A percentile compares a stretch with the other conserved stretches of the same genome.
These are phyloP conservation scores for Oriolus oriolus DNA, from an alignment of 2,113 vertebrate species.

Conservation along the genomic window DNA sequence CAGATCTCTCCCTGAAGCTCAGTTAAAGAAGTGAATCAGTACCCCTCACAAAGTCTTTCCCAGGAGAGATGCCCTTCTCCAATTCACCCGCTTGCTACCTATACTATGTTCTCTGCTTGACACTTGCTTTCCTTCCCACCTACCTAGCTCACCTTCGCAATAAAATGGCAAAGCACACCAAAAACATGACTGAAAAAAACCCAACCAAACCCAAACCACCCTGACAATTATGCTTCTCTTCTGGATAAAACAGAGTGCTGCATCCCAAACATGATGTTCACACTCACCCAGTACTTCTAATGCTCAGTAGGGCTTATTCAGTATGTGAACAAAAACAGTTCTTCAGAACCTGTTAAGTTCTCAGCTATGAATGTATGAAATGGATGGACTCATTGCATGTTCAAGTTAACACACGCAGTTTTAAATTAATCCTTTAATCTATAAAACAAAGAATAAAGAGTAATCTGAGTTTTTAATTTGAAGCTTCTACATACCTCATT, in stretches of 20 bases:
- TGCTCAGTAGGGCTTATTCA: background rate
- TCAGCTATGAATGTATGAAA: background rate
- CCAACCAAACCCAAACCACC: background rate
- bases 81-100: background rate
- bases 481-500: background rate
- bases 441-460: background rate
- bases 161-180: background rate
- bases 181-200: background rate
- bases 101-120: background rate
- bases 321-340: background rate
- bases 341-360: background rate
- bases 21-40: background rate
- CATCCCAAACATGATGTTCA: background rate
- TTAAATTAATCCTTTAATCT: background rate
- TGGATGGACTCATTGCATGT: background rate
- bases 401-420: background rate
- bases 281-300: background rate
- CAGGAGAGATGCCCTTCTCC: background rate
- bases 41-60: background rate
- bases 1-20: background rate
- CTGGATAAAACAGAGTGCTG: background rate
- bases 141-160: background rate
- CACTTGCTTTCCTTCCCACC: background rate
- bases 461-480: background rate
- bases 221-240: background rate